Conservation (phyloP, 2,888 invertebrate species). For the Trisateles emortualis region DNA sequence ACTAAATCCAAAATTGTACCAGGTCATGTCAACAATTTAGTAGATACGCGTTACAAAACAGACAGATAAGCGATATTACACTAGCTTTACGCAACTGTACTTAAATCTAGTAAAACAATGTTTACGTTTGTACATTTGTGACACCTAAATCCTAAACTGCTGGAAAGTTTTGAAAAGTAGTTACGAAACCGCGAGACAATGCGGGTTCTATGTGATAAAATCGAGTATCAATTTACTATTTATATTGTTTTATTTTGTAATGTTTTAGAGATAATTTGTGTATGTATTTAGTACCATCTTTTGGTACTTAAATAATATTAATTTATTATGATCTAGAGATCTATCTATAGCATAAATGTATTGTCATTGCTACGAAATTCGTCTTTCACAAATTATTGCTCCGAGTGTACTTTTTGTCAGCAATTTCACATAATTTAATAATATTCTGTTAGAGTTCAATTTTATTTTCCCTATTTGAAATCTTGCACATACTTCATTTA, state of each 20-base stretch:
- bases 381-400: too few species aligned
- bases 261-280: too few species aligned
- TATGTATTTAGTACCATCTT: too few species aligned
- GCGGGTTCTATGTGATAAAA: constrained; percentile 1
- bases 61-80: constrained; percentile 13
- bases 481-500: too few species aligned
- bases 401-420: too few species aligned
- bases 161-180: not conserved
- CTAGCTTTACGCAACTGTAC: constrained; percentile 2
- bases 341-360: too few species aligned
- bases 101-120: not conserved
- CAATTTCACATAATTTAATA: too few species aligned
- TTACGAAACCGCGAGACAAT: not conserved
- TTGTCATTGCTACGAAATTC: too few species aligned
- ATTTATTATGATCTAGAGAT: too few species aligned
- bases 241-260: not conserved
- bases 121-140: not conserved
- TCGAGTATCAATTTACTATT: constrained; percentile 3
- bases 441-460: too few species aligned
- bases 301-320: too few species aligned
- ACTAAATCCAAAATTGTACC: not conserved
- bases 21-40: constrained; percentile 14
- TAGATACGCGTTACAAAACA: constrained; percentile 12
- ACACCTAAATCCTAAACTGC: not conserved
- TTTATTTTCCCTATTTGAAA: too few species aligned